Conservation (phyloP, 2,888 invertebrate genomes). For the Ypsolopha scabrella region DNA sequence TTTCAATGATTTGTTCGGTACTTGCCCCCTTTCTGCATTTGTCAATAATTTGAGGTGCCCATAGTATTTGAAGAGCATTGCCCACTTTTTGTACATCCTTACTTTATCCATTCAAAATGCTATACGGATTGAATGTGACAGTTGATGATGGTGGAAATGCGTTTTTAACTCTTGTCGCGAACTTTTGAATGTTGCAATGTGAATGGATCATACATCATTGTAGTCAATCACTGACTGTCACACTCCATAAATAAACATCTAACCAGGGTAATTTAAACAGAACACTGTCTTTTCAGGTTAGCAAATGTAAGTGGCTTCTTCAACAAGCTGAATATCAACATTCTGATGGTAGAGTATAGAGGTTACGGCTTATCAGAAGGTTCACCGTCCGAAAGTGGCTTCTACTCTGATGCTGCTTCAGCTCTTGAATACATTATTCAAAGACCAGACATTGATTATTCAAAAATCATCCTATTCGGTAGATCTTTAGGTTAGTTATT, state of each 20-base stretch:
- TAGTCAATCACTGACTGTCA: no score
- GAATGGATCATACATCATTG: no score
- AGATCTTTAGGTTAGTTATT: conserved; percentile 78
- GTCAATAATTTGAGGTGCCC: no score
- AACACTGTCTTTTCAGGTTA: conserved; percentile 64
- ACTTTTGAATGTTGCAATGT: no score
- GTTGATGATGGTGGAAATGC: no score
- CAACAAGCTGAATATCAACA: conserved; percentile 84
- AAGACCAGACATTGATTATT: conserved; percentile 85
- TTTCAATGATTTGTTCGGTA: no score
- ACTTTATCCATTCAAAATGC: no score
- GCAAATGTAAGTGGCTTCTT: conserved; percentile 90
- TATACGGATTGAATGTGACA: conserved; percentile 31
- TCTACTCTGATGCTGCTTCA: conserved; percentile 89
- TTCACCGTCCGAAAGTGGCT: conserved; percentile 85
- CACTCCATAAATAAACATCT: no score
- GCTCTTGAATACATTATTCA: conserved; percentile 87
- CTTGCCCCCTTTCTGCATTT: no score
- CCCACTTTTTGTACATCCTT: no score
- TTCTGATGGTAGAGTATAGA: conserved; percentile 93
- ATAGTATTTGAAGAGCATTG: no score
- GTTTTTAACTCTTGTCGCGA: no score
- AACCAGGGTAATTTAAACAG: background rate
- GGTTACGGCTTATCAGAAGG: conserved; percentile 96
- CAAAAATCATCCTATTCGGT: conserved; percentile 90